Conservation (phyloP, 2,888 invertebrate genomes). For the Phaonia tiefii region DNA sequence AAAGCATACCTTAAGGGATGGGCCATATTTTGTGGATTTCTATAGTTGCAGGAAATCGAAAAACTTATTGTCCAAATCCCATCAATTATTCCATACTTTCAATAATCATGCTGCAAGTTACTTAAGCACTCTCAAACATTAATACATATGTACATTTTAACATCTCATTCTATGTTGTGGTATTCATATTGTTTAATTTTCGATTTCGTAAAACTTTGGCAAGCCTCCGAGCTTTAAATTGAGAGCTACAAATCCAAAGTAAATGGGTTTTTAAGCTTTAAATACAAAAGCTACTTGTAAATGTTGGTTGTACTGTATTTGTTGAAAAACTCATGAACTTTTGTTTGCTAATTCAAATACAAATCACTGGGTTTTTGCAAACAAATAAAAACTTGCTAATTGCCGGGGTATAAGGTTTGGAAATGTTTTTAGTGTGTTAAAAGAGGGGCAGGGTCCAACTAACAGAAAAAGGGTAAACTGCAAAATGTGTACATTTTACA, state of each 20-base stretch:
- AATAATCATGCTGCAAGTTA: no score
- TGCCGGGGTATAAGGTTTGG: constrained; percentile 8
- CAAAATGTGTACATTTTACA: no score
- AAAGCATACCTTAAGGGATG: no score
- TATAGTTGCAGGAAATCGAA: no score
- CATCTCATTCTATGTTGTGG: no score
- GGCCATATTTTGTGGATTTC: no score
- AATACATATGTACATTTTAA: no score
- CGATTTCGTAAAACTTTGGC: neutral
- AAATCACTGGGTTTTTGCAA: neutral
- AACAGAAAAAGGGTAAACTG: no score
- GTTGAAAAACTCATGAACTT: neutral
- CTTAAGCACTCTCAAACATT: no score
- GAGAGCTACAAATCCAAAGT: constrained; percentile 22
- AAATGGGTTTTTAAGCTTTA: constrained; percentile 51
- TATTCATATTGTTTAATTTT: neutral
- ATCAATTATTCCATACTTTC: no score
- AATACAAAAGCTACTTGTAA: constrained; percentile 28
- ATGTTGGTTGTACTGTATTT: constrained; percentile 8
- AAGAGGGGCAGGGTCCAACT: no score
- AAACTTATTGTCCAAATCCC: no score
- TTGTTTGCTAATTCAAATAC: neutral
- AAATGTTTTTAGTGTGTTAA: constrained; percentile 12
- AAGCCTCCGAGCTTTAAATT: neutral
- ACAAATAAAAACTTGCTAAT: constrained; percentile 8